Percentiles rank a stretch among this genome's conserved stretches.
Conservation (phyloP, 2,797 vertebrate genomes). For the Cottoperca gobio region DNA sequence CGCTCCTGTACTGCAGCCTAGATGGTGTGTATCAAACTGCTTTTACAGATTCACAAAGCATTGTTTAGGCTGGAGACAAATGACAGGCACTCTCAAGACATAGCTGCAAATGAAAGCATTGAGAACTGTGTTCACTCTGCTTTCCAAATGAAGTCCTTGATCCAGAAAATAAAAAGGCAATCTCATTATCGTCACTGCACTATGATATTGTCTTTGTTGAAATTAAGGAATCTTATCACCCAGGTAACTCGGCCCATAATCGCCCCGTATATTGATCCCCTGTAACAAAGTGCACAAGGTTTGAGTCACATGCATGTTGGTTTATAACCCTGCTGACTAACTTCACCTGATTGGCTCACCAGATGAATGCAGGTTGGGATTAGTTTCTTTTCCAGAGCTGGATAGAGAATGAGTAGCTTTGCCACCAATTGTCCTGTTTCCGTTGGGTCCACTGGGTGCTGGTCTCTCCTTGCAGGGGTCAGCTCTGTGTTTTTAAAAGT, state of each 20-base stretch:
- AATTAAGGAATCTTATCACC: constrained; percentile 71
- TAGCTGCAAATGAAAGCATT: constrained; percentile 67
- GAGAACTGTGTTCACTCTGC: constrained; percentile 28
- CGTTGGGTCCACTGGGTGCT: constrained; percentile 47
- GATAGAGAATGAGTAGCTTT: constrained; percentile 29
- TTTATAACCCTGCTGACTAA: constrained; percentile 57
- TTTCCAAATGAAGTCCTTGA: constrained; percentile 63
- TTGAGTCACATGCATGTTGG: constrained; percentile 49
- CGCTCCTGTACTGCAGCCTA: constrained; percentile 28
- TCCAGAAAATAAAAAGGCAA: constrained; percentile 66
- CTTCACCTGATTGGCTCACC: constrained; percentile 67
- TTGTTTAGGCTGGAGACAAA: constrained; percentile 62
- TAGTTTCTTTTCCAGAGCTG: constrained; percentile 62
- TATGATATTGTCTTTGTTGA: constrained; percentile 73
- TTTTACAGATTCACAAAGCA: constrained; percentile 24
- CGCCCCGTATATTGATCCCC: constrained; percentile 69
- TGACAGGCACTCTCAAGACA: constrained; percentile 62
- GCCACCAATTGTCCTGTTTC: constrained; percentile 62
- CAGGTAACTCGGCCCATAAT: constrained; percentile 64
- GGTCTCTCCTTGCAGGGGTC: constrained; percentile 57
- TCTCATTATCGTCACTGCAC: constrained; percentile 65
- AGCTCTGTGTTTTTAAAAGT: constrained; percentile 36
- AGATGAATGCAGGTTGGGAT: constrained; percentile 66
- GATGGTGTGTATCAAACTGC: constrained; percentile 20
- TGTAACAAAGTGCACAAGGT: constrained; percentile 53